These are phyloP conservation scores for Cyphomyrus plagiostoma DNA, from an alignment of 2,113 vertebrate species.

Conservation along the genomic window DNA sequence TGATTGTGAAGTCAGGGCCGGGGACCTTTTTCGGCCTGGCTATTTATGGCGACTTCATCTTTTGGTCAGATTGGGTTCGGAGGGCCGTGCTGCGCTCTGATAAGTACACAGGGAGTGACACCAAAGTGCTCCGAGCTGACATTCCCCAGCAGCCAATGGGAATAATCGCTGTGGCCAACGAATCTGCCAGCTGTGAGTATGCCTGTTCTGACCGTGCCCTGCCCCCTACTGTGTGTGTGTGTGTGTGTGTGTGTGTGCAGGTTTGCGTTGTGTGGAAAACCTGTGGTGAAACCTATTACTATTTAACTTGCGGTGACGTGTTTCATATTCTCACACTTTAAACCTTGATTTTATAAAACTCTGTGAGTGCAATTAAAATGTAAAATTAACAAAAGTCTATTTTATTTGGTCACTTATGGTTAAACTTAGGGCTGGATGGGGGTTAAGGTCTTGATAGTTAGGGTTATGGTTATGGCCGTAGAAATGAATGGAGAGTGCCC, in stretches of 20 bases:
- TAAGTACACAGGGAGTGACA: conserved; percentile 77
- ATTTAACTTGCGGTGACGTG: background rate
- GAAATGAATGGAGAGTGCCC: background rate
- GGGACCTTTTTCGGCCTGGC: conserved; percentile 77
- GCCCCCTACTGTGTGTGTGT: background rate
- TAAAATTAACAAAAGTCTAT: too few relatives aligned
- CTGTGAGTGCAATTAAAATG: too few relatives aligned
- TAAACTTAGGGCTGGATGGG: too few relatives aligned
- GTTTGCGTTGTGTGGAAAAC: background rate
- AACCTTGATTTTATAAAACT: background rate
- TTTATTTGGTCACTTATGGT: too few relatives aligned
- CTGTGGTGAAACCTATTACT: too few relatives aligned
- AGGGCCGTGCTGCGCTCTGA: conserved; percentile 75
- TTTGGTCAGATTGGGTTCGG: conserved; percentile 79
- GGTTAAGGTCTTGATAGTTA: background rate
- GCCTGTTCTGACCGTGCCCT: background rate
- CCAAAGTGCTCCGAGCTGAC: conserved; percentile 73
- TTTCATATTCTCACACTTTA: background rate
- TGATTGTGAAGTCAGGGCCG: conserved; percentile 76
- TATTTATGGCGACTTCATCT: conserved; percentile 75
- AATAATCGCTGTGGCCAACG: conserved; percentile 74
- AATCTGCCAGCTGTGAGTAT: conserved; percentile 78
- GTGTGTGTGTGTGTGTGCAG: background rate
- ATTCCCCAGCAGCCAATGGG: conserved; percentile 81
- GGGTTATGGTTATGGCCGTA: background rate